These are phyloP conservation scores for Euphydryas editha DNA, from an alignment of 2,888 invertebrate species.

Conservation along the genomic window DNA sequence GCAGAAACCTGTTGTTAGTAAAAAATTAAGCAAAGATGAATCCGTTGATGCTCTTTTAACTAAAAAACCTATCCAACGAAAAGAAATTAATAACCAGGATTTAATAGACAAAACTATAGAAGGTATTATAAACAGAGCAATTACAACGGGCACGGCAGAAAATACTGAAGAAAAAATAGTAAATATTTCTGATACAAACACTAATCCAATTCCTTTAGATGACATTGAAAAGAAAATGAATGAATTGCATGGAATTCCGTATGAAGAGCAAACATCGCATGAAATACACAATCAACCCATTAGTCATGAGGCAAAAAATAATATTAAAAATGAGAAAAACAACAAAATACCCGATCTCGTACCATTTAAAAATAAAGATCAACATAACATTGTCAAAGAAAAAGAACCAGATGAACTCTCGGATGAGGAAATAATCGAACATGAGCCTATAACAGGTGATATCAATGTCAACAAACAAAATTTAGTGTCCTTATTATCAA, in stretches of 20 bases:
- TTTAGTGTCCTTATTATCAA: constrained; percentile 36
- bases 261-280: constrained; percentile 67
- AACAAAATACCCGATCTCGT: constrained; percentile 57
- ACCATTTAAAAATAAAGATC: constrained; percentile 54
- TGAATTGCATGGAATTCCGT: constrained; percentile 74
- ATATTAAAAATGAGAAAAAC: constrained; percentile 47
- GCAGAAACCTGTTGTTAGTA: constrained; percentile 49
- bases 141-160: constrained; percentile 51
- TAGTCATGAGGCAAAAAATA: constrained; percentile 51
- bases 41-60: constrained; percentile 35
- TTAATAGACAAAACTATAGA: constrained; percentile 77
- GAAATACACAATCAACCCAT: constrained; percentile 56
- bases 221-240: constrained; percentile 79
- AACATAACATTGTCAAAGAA: constrained; percentile 45
- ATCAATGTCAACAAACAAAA: constrained; percentile 43
- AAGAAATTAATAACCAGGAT: constrained; percentile 68
- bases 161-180: constrained; percentile 42
- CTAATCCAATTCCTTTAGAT: constrained; percentile 55
- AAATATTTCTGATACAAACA: constrained; percentile 45
- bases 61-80: constrained; percentile 53
- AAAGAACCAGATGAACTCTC: constrained; percentile 46
- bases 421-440: constrained; percentile 55
- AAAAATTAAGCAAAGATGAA: constrained; percentile 46
- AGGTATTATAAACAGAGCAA: constrained; percentile 67
- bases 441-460: constrained; percentile 56